Evolutionary conservation across 2,113 vertebrate species (phyloP), one percentile per base, ranked within the genome.

Genomic region (Rattus rattus): DNA sequence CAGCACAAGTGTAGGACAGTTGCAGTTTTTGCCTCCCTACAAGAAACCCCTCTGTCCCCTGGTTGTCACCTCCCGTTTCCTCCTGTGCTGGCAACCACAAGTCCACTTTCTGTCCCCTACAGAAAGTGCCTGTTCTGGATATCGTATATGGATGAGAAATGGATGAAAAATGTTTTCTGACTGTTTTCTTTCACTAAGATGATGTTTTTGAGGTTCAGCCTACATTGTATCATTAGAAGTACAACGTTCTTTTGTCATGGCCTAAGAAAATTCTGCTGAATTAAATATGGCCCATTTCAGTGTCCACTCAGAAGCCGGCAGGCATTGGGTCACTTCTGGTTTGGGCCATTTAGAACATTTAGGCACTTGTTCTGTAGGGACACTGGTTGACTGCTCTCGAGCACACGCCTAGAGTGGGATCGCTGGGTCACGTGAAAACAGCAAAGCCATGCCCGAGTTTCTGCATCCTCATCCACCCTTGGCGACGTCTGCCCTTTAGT

Each of bases 381-480:
- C 26, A 17, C 2, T 5, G 43, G 43, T 43, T 43, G 77, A 14
- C 0, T 84, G 83, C 43, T 81, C 54, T 30, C 5, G 36, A 36
- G 16, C 16, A 0, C 16, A 49, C 24, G 2, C 39, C 56, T 33
- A 22, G 65, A 77, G 28, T 63, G 6, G 61, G 65, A 83, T 47
- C 79, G 19, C 61, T 79, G 36, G 69, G n/a, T 94, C 63, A 19
- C 16, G 49, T 28, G 56, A 17, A 63, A 73, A 61, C 28, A 65
- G 65, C 47, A 54, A 63, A 73, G 85, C 49, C 49, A 0, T 49
- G 17, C 43, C 4, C 1, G 12, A 84, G 49, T n/a, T 84, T 75
- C 69, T 16, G 0, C 24, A 6, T 67, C 49, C 75, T 65, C 0
- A 0, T 10, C 49, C 19, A 0, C 24, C 28, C 28, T 49, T 14